Percentiles rank a stretch among this genome's conserved stretches.
These are phyloP conservation scores for Lasioglossum morio DNA, from an alignment of 2,888 invertebrate species.

Conservation along the genomic window DNA sequence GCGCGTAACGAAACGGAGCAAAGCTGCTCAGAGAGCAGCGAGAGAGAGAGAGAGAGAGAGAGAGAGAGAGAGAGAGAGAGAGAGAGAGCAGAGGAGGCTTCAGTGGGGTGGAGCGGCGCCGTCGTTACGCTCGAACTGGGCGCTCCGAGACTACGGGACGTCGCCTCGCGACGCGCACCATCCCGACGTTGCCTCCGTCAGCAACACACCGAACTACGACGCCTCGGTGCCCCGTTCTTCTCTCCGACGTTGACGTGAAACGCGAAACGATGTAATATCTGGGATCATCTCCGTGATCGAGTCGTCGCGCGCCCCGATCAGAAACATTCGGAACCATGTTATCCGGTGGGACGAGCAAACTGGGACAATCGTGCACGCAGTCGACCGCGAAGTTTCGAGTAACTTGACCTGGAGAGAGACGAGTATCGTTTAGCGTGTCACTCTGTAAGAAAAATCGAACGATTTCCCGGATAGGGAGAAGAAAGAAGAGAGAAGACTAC, in stretches of 20 bases:
- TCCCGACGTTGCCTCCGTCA: slow-evolving; percentile 50
- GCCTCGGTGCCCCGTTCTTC: slow-evolving; percentile 39
- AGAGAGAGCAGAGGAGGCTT: background rate
- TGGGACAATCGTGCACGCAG: background rate
- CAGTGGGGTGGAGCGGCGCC: slow-evolving; percentile 55
- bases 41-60: too few relatives aligned
- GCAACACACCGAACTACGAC: slow-evolving; percentile 38
- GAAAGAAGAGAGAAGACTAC: background rate
- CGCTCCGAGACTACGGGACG: slow-evolving; percentile 33
- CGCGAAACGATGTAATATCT: background rate
- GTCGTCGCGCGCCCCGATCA: background rate
- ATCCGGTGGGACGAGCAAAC: background rate
- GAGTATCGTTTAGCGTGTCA: background rate
- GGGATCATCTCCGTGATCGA: background rate
- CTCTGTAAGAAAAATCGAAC: background rate
- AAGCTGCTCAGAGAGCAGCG: too few relatives aligned
- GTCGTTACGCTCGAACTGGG: slow-evolving; percentile 37
- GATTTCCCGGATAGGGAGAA: background rate
- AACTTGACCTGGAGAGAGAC: slow-evolving; percentile 23
- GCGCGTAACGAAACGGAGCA: background rate
- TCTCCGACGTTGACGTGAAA: background rate
- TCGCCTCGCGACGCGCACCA: slow-evolving; percentile 50
- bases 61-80: too few relatives aligned
- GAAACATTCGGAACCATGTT: background rate
- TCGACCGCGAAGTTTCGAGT: slow-evolving; percentile 9